Evolutionary conservation across 2,888 invertebrate species (phyloP), one percentile per base, ranked within the genome.

Genomic region (Syrphus vitripennis): DNA sequence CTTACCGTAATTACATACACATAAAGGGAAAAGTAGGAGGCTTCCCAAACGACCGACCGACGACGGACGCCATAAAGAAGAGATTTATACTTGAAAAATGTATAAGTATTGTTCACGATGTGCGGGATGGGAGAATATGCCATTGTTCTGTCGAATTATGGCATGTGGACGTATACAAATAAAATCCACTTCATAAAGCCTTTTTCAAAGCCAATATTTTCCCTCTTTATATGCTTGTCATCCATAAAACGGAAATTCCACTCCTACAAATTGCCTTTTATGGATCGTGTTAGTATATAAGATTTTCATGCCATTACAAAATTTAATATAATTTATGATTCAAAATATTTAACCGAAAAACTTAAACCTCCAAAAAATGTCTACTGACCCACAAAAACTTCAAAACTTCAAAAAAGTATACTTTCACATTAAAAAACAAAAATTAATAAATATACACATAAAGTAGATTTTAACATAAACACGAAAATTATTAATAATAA

Each of bases 401-500:
- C 6, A 24, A 26, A 42, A n/a, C 16, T 19, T 19, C 6, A 14
- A 53, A 53, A 53, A 53, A 16, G 3, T 50, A 6, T 21, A 59
- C 59, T 59, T 59, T 59, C 59, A 37, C 59, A 59, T 37, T n/a
- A 34, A 31, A 14, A 57, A 57, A 19, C 4, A 14, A 26, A 26
- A 26, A n/a, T n/a, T n/a, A 53, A 53, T 12, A 29, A 29, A 55
- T 14, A 19, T 14, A 24, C 40, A 59, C 74, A 74, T 74, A 63
- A 63, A 40, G 48, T 50, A 29, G 16, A 3, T 14, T 59, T 59
- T 40, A 45, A 74, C 48, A 26, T 63, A 42, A 74, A 74, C 34
- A 61, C 21, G 10, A 63, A 63, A 74, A 74, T 50, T 50, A 74
- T 74, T 40, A 37, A 26, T 63, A 74, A 74, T 74, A 63, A 74